Percentiles rank a stretch among this genome's conserved stretches.
Conservation (phyloP, 2,113 vertebrate species). For the Poeciliopsis occidentalis region DNA sequence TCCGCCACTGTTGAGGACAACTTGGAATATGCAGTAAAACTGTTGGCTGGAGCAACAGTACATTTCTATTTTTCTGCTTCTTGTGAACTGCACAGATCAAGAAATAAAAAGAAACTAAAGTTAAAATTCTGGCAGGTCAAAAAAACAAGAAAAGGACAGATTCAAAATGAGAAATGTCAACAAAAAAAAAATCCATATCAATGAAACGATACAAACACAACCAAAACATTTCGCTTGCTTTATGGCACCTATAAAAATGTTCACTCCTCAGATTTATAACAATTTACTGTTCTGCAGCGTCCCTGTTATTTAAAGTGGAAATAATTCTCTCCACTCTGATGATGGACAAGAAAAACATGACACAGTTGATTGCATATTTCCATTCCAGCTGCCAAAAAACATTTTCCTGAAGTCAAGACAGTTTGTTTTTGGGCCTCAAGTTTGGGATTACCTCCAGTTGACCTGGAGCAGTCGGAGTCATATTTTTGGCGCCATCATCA, state of each 20-base stretch:
- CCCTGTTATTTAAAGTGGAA: slow-evolving; percentile 17
- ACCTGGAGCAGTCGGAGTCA: not conserved
- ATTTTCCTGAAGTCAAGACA: slow-evolving; percentile 24
- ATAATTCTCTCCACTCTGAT: slow-evolving; percentile 35
- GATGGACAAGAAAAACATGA: slow-evolving; percentile 30
- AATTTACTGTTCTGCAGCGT: slow-evolving; percentile 32
- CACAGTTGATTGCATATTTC: slow-evolving; percentile 16
- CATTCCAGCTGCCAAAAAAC: slow-evolving; percentile 31
- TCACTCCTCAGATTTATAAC: slow-evolving; percentile 15
- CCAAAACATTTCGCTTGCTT: slow-evolving; percentile 28
- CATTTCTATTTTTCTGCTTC: not conserved
- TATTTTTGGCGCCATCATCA: slow-evolving; percentile 6
- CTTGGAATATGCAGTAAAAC: not conserved
- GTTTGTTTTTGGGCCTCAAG: slow-evolving; percentile 1
- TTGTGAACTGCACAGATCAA: not conserved
- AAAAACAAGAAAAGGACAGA: not conserved
- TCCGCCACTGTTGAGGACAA: not conserved
- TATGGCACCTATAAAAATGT: slow-evolving; percentile 26
- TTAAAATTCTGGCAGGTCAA: not conserved
- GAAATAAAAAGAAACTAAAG: not conserved
- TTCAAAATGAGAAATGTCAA: not conserved
- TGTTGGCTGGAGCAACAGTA: not conserved
- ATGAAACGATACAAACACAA: slow-evolving; percentile 28
- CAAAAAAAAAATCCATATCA: not conserved
- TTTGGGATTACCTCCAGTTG: slow-evolving; percentile 19